Conservation (phyloP, 2,113 vertebrate genomes). For the Alces alces region DNA sequence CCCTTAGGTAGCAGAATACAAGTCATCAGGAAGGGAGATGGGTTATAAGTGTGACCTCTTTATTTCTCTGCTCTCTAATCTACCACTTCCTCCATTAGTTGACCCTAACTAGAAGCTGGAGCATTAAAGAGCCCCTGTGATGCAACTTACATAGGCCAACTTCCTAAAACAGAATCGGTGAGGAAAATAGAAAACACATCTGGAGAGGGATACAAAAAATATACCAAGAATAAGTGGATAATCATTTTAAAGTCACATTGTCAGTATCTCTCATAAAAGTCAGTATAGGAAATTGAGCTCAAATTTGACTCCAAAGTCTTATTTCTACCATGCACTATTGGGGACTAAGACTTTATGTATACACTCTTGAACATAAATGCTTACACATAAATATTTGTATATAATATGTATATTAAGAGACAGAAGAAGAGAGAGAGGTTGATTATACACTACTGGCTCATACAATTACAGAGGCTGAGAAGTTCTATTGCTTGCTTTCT, state of each 20-base stretch:
- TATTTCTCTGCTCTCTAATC: background rate
- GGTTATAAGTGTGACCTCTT: background rate
- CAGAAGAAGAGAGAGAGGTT: background rate
- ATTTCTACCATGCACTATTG: background rate
- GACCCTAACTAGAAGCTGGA: background rate
- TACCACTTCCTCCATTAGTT: background rate
- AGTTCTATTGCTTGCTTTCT: background rate
- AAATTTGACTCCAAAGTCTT: background rate
- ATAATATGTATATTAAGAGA: background rate
- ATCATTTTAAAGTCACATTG: background rate
- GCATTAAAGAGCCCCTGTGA: background rate
- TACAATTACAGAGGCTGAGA: background rate
- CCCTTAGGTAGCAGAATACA: background rate
- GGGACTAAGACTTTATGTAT: background rate
- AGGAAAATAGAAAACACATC: background rate
- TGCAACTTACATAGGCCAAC: fast-evolving
- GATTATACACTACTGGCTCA: background rate
- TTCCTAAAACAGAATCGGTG: background rate
- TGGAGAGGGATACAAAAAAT: background rate
- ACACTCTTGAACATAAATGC: background rate
- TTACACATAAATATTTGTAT: background rate
- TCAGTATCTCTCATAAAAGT: background rate
- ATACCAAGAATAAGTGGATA: background rate
- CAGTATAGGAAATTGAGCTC: background rate
- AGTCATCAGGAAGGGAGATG: background rate